Evolutionary conservation across 2,113 vertebrate genomes (phyloP).

Genomic region (Hiodon tergisus): DNA sequence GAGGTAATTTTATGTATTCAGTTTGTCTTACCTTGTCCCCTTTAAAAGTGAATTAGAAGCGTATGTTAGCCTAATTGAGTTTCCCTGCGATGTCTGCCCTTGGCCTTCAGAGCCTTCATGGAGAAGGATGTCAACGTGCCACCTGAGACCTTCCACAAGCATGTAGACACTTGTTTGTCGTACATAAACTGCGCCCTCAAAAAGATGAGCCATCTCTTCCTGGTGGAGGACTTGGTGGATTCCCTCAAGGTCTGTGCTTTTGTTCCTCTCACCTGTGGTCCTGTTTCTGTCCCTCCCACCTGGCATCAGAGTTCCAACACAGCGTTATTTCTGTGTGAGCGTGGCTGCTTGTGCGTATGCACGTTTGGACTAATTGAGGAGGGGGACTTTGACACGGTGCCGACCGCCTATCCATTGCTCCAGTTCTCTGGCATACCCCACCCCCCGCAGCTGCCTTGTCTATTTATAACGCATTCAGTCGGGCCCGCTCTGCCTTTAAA

Average conservation of each 20-base stretch:
- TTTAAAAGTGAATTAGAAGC: not conserved
- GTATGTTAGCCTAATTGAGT: not conserved
- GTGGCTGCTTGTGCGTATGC: not conserved
- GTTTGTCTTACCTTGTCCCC: not conserved
- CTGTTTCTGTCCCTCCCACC: not conserved
- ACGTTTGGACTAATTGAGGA: not conserved
- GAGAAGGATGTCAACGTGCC: conserved; percentile 79
- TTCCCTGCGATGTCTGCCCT: conserved; percentile 17
- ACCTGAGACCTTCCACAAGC: conserved; percentile 78
- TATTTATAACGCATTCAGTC: conserved; percentile 18
- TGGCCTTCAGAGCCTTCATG: conserved; percentile 60
- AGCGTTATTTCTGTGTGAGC: not conserved
- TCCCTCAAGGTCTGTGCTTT: conserved; percentile 76
- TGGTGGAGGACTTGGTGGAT: conserved; percentile 86
- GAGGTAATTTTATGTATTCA: not conserved
- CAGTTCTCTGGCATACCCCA: not conserved
- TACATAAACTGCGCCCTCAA: conserved; percentile 76
- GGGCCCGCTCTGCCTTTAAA: not conserved
- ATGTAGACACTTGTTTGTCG: conserved; percentile 70
- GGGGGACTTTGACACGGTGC: not conserved
- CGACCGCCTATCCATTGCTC: not conserved
- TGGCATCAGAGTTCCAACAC: not conserved
- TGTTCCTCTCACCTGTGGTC: not conserved
- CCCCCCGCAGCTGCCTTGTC: not conserved
- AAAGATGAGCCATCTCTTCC: conserved; percentile 76